Conservation (phyloP, 2,888 invertebrate species). For the Perizoma affinitatum region DNA sequence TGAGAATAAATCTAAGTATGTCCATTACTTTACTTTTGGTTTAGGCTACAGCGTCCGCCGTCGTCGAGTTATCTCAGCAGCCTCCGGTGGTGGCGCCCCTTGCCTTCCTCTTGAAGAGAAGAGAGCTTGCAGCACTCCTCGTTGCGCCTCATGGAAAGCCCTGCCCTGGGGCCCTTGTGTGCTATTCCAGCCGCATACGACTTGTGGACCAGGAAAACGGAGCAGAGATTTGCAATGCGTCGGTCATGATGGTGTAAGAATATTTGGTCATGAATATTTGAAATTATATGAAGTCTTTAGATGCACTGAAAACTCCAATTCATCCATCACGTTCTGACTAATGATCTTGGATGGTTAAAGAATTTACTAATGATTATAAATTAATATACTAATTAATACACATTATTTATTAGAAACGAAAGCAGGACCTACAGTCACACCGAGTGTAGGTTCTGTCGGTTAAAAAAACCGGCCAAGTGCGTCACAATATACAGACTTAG, state of each 20-base stretch:
- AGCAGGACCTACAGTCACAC: too few relatives aligned
- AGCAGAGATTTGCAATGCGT: slow-evolving; percentile 83
- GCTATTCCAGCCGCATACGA: slow-evolving; percentile 66
- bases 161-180: slow-evolving; percentile 82
- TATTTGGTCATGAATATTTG: slow-evolving; percentile 26
- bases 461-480: too few relatives aligned
- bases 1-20: too few relatives aligned
- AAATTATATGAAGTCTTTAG: neutral
- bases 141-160: slow-evolving; percentile 80
- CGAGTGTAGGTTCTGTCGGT: too few relatives aligned
- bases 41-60: slow-evolving; percentile 77
- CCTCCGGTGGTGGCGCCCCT: slow-evolving; percentile 79
- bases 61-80: slow-evolving; percentile 74
- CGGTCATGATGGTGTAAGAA: slow-evolving; percentile 79
- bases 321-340: too few relatives aligned
- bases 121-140: slow-evolving; percentile 79
- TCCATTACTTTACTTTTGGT: neutral
- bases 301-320: too few relatives aligned
- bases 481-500: too few relatives aligned
- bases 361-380: too few relatives aligned
- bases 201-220: slow-evolving; percentile 85
- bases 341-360: too few relatives aligned
- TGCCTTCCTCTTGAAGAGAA: slow-evolving; percentile 83
- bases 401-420: too few relatives aligned
- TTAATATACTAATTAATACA: too few relatives aligned